These are phyloP conservation scores for Bombylius major DNA, from an alignment of 2,888 invertebrate species.

Conservation along the genomic window DNA sequence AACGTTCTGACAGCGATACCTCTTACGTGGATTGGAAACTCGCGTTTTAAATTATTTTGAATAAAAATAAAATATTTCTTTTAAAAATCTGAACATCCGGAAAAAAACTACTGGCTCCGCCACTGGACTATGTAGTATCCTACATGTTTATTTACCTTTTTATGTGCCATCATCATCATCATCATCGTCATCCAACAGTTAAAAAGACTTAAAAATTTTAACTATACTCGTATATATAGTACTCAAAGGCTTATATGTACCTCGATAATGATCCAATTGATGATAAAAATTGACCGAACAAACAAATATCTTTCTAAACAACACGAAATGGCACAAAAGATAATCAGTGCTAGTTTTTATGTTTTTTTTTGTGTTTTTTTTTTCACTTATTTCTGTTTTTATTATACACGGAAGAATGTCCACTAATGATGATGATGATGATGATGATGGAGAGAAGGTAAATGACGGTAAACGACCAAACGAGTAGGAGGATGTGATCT, in stretches of 20 bases:
- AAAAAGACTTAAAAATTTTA: no score
- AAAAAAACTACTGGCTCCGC: no score
- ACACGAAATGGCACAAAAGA: constrained; percentile 1
- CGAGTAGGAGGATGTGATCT: constrained; percentile 9
- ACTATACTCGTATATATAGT: no score
- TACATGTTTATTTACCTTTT: no score
- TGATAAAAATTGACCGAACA: background rate
- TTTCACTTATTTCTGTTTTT: background rate
- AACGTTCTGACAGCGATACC: no score
- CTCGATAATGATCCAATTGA: constrained; percentile 3
- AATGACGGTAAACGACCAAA: background rate
- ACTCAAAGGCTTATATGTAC: background rate
- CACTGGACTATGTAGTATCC: no score
- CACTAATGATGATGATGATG: constrained; percentile 8
- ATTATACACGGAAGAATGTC: constrained; percentile 10
- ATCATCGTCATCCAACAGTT: no score
- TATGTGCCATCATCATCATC: no score
- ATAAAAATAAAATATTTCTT: no score
- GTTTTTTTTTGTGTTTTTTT: background rate
- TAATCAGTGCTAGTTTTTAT: background rate
- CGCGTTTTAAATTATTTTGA: no score
- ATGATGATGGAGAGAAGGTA: constrained; percentile 1
- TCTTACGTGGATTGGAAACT: no score
- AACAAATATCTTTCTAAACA: background rate
- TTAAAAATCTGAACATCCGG: no score